Percentiles rank a stretch among this genome's conserved stretches.
These are phyloP conservation scores for Resseliella maxima DNA, from an alignment of 2,888 invertebrate genomes.

Conservation along the genomic window DNA sequence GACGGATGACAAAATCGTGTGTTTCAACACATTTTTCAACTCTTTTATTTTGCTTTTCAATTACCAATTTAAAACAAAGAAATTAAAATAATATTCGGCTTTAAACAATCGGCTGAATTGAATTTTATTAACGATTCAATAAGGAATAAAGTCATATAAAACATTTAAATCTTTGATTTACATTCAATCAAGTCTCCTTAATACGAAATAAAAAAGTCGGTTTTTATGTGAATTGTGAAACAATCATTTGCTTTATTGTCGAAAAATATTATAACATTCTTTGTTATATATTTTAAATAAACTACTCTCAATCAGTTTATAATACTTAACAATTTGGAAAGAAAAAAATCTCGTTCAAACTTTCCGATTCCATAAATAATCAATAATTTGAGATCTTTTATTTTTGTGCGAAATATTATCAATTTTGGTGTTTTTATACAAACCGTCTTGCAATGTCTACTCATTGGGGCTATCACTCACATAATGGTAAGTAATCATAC, in stretches of 20 bases:
- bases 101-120: not conserved
- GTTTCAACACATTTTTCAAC: not conserved
- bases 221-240: not conserved
- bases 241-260: too few species aligned
- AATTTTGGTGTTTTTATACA: not conserved
- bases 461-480: constrained; percentile 16
- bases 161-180: not conserved
- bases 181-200: not conserved
- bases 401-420: not conserved
- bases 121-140: not conserved
- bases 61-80: not conserved
- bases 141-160: not conserved
- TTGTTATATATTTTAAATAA: too few species aligned
- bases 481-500: constrained; percentile 5
- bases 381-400: not conserved
- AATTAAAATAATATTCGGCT: not conserved
- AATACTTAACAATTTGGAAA: too few species aligned
- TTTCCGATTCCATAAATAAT: not conserved
- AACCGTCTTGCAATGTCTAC: constrained; percentile 23
- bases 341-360: too few species aligned
- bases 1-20: not conserved
- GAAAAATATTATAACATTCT: too few species aligned
- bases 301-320: too few species aligned
- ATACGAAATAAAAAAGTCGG: not conserved
- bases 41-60: not conserved